Conservation (phyloP, 2,113 vertebrate species). For the Brachypodius melanocephalos region DNA sequence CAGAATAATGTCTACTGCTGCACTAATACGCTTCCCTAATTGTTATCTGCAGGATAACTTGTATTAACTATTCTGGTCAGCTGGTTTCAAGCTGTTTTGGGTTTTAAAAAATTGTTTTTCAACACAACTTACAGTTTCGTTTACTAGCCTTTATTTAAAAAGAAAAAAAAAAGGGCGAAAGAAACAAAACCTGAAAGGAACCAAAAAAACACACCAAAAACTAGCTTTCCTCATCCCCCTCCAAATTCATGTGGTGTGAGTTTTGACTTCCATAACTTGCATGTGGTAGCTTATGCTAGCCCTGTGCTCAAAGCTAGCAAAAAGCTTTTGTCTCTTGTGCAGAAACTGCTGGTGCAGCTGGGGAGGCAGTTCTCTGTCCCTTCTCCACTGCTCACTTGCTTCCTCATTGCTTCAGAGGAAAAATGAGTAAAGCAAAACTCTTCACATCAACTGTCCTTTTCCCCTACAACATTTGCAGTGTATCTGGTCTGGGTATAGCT, state of each 20-base stretch:
- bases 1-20: background rate
- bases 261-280: background rate
- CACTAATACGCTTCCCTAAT: background rate
- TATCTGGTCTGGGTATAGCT: background rate
- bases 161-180: background rate
- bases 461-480: background rate
- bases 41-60: background rate
- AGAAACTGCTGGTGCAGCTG: background rate
- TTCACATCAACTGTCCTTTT: background rate
- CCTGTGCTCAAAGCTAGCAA: background rate
- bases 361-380: background rate
- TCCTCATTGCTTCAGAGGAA: background rate
- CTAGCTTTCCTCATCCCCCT: background rate
- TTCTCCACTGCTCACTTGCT: background rate
- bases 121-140: background rate
- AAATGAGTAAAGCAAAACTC: background rate
- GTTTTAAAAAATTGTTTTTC: background rate
- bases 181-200: background rate
- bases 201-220: rapidly evolving
- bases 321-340: background rate
- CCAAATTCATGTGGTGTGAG: background rate
- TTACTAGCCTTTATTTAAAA: background rate
- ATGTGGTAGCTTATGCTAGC: background rate
- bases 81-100: background rate
- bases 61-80: background rate